Percentiles rank a stretch among this genome's conserved stretches.
These are phyloP conservation scores for Lithophane semibrunnea DNA, from an alignment of 2,888 invertebrate species.

Conservation along the genomic window DNA sequence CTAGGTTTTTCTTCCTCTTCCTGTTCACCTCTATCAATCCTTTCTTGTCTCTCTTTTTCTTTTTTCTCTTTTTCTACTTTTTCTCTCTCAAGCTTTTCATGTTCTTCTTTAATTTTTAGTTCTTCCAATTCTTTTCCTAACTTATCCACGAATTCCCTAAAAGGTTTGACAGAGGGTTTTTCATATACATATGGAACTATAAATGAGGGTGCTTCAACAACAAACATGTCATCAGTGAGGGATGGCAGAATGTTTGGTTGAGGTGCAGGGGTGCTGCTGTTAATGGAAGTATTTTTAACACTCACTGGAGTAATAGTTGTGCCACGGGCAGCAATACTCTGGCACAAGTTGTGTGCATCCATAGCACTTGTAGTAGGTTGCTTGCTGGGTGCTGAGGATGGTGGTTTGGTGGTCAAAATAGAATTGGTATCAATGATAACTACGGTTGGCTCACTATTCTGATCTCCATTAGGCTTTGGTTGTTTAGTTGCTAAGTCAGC, in stretches of 20 bases:
- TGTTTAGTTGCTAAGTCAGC: slow-evolving; percentile 93
- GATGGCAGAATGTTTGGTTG: slow-evolving; percentile 93
- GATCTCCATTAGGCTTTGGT: slow-evolving; percentile 82
- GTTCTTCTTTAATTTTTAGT: slow-evolving; percentile 74
- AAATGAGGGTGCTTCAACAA: slow-evolving; percentile 97
- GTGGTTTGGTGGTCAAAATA: slow-evolving; percentile 84
- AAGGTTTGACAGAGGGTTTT: slow-evolving; percentile 95
- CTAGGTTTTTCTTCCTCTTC: slow-evolving; percentile 76
- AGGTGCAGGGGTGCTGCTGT: slow-evolving; percentile 68
- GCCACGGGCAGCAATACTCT: slow-evolving; percentile 88
- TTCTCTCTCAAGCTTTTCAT: slow-evolving; percentile 71
- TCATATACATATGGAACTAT: slow-evolving; percentile 98
- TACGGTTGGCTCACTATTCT: slow-evolving; percentile 94
- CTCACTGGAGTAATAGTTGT: slow-evolving; percentile 90
- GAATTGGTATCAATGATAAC: slow-evolving; percentile 97
- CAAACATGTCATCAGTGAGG: slow-evolving; percentile 97
- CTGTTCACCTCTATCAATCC: slow-evolving; percentile 80
- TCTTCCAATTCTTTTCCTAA: slow-evolving; percentile 89
- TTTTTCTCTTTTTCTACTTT: slow-evolving; percentile 82
- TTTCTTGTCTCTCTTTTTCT: slow-evolving; percentile 64
- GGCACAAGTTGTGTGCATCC: slow-evolving; percentile 85
- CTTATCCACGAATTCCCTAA: slow-evolving; percentile 93
- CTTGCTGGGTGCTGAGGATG: slow-evolving; percentile 73
- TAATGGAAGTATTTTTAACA: slow-evolving; percentile 73
- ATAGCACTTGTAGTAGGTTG: slow-evolving; percentile 73